A percentile compares a stretch with the other conserved stretches of the same genome.
phyloP scores from a whole-genome alignment of 1,140 invertebrate genomes.

The Caenorhabditis elegans region DNA sequence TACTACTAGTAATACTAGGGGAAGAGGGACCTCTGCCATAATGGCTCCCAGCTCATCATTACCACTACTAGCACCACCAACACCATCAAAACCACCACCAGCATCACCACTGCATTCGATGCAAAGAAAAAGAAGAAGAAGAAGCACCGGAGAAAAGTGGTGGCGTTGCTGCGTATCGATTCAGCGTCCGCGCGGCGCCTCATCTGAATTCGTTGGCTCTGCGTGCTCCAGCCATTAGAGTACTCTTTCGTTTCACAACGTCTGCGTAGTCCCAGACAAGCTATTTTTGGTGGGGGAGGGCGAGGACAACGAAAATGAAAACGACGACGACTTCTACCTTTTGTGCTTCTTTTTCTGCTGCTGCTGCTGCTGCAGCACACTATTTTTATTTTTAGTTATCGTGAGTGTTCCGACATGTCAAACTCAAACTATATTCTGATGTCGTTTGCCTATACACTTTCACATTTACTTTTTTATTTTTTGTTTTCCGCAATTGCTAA shows the following conservation, averaged over 20 bases:
- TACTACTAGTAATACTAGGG: not conserved
- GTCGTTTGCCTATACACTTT: not conserved
- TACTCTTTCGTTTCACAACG: not conserved
- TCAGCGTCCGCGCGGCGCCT: not conserved
- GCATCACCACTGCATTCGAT: not conserved
- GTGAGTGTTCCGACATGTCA: slow-evolving; percentile 14
- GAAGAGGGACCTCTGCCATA: not conserved
- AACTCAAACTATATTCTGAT: not conserved
- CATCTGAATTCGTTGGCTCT: slow-evolving; percentile 24
- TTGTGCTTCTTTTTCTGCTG: not conserved
- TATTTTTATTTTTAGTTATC: slow-evolving; percentile 24
- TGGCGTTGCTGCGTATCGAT: slow-evolving; percentile 25
- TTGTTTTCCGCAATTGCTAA: not conserved
- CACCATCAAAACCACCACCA: not conserved
- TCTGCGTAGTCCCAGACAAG: slow-evolving; percentile 17
- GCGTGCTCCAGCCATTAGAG: not conserved
- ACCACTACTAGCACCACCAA: not conserved
- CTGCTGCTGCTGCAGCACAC: not conserved
- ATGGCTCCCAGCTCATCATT: slow-evolving; percentile 22
- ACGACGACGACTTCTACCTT: slow-evolving; percentile 26
- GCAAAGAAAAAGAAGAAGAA: not conserved
- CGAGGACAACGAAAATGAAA: not conserved
- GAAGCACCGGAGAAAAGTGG: not conserved
- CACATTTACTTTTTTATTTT: not conserved
- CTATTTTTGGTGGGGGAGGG: not conserved